Evolutionary conservation across 2,888 invertebrate genomes (phyloP), one percentile per base, ranked within the genome.

Genomic region (Drosophila nr. medialis): DNA sequence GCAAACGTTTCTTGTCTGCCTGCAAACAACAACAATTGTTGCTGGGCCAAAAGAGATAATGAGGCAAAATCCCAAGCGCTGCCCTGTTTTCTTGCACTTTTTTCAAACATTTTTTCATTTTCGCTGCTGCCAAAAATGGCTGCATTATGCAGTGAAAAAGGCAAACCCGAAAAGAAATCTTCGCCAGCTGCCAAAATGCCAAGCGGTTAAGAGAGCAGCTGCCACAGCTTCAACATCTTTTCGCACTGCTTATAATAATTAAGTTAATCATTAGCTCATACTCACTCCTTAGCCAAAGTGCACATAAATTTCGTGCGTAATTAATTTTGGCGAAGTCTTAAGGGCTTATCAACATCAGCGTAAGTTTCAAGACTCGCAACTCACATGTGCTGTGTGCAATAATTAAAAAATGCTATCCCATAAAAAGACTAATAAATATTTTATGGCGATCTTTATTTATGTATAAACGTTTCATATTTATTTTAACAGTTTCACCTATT

Each of bases 121-220:
- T 48, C n/a, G 55, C 56, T 64, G 48, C 78, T 81, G 81, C 85
- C 81, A 77, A 81, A 85, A 85, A 81, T 81, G 68, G 72, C 75
- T 74, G 56, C 87, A 85, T 85, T 85, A 87, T 83, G 65, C 81
- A 67, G 77, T 64, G 53, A 54, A 61, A 60, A 58, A 64, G 51
- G 36, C 42, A 54, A 55, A 15, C 10, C 11, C 36, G 27, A 30
- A 45, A 61, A 68, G 59, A 84, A 84, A 86, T 83, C 86, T 74
- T 67, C 45, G 77, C 68, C 86, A 81, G 81, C 77, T 86, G 82
- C 81, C 77, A 84, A 86, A 83, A 86, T 77, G 75, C 81, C 75
- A 83, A 71, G 70, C 54, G 64, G 68, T 65, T 67, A 68, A 68
- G 21, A 32, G 54, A 54, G 72, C 72, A 64, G 59, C 62, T 62